A percentile compares a stretch with the other conserved stretches of the same genome.
These are phyloP conservation scores for Microtus richardsoni DNA, from an alignment of 2,113 vertebrate genomes.

Conservation along the genomic window DNA sequence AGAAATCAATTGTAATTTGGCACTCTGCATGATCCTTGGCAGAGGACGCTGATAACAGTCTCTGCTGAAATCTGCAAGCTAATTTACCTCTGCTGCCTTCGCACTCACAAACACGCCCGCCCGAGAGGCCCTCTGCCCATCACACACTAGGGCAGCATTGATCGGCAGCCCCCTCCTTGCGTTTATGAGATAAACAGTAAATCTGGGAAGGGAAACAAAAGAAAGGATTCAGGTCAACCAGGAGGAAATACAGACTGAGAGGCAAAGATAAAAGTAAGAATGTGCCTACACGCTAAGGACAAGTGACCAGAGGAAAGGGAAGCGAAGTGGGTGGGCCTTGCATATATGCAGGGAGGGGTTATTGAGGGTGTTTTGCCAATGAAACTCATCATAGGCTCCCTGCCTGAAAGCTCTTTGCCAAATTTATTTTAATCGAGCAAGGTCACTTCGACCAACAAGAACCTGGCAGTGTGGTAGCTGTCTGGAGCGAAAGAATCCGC, in stretches of 20 bases:
- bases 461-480: not conserved
- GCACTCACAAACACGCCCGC: conserved; percentile 76
- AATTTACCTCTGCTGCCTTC: conserved; percentile 85
- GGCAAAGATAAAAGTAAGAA: not conserved
- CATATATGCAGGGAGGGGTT: accelerated
- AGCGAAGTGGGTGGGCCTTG: not conserved
- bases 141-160: conserved; percentile 29
- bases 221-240: not conserved
- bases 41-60: conserved; percentile 82
- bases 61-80: conserved; percentile 85
- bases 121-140: conserved; percentile 70
- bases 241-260: not conserved
- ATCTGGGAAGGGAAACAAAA: conserved; percentile 69
- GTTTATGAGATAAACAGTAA: conserved; percentile 68
- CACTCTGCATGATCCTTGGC: conserved; percentile 84
- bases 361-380: conserved; percentile 39
- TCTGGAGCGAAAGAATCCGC: conserved; percentile 53
- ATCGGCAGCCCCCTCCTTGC: conserved; percentile 35
- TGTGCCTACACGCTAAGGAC: not conserved
- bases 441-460: conserved; percentile 55
- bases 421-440: conserved; percentile 59
- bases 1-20: conserved; percentile 91
- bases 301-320: not conserved
- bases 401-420: conserved; percentile 70
- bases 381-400: conserved; percentile 65